Evolutionary conservation across 1,140 invertebrate genomes (phyloP), one percentile per base, ranked within the genome.

Genomic region (Macrobrachium nipponense): DNA sequence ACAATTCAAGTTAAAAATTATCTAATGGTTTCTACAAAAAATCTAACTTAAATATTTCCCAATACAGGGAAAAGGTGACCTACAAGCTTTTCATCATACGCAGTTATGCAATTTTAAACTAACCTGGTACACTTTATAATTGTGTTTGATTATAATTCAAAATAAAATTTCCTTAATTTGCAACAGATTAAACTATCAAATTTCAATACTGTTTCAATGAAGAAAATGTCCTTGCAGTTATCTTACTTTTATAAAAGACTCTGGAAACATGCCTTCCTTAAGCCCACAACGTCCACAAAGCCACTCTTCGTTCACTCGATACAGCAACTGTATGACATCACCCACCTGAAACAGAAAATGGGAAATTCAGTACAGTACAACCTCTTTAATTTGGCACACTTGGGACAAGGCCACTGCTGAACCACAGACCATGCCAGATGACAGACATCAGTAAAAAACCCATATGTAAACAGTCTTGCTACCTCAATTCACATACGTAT

Each of bases 201-300:
- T 11, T n/a, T 23, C 18, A 14, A 5, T 27, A 2, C 5, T 27
- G 12, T 43, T 79, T 64, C 20, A 17, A 79, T n/a, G 18, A 14
- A 43, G 23, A 58, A n/a, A 77, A 77, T 59, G 20, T 79, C 17
- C 7, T 0, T 5, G 43, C 23, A 23, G 11, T 43, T 51, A 5
- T 8, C 76, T 59, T 23, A 86, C 83, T 77, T 86, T 86, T n/a
- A 86, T 79, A 62, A 86, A 86, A 20, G 44, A 43, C 77, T 80
- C 76, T 72, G 83, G 83, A 23, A 86, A 86, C 66, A 86, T 86
- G 27, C 83, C 83, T 43, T 86, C 83, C 43, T 72, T 86, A 27
- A 61, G 83, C 20, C 83, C 83, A 75, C 83, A 86, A 4, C 83
- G 83, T 44, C 83, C 83, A 80, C 70, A 86, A 5, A 86, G 77